These are phyloP conservation scores for Notocelia uddmanniana DNA, from an alignment of 2,888 invertebrate species.

Conservation along the genomic window DNA sequence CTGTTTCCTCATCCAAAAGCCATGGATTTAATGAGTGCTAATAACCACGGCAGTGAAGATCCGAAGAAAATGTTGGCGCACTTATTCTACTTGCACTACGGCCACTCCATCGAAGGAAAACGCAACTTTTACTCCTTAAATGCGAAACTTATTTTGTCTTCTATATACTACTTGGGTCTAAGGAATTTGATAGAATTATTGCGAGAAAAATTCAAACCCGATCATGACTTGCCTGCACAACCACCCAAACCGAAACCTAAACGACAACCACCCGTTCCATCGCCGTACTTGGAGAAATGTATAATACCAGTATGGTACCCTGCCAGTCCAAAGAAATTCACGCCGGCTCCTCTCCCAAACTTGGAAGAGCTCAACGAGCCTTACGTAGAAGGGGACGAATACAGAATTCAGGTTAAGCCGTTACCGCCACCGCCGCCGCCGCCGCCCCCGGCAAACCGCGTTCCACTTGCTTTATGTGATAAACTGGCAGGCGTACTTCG, in stretches of 20 bases:
- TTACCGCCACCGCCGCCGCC: conserved; percentile 70
- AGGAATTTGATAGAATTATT: conserved; percentile 63
- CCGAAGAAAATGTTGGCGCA: conserved; percentile 75
- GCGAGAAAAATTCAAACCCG: conserved; percentile 64
- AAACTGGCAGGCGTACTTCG: conserved; percentile 65
- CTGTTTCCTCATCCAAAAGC: conserved; percentile 64
- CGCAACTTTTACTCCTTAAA: conserved; percentile 65
- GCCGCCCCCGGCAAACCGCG: conserved; percentile 65
- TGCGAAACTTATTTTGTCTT: conserved; percentile 70
- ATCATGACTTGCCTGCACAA: conserved; percentile 48
- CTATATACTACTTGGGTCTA: conserved; percentile 73
- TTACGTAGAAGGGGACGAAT: conserved; percentile 71
- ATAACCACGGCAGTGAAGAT: conserved; percentile 66
- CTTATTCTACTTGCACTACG: conserved; percentile 65
- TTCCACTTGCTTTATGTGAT: conserved; percentile 67
- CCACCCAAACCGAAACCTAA: conserved; percentile 58
- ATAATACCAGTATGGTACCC: conserved; percentile 64
- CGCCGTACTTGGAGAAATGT: conserved; percentile 73
- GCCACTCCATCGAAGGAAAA: conserved; percentile 67
- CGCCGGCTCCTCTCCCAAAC: conserved; percentile 70
- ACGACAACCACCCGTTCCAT: conserved; percentile 56
- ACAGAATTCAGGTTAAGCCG: conserved; percentile 53
- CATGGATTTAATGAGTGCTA: conserved; percentile 68
- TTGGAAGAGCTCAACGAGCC: conserved; percentile 71
- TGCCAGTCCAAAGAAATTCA: conserved; percentile 54